Evolutionary conservation across 2,888 invertebrate genomes (phyloP), one percentile per base, ranked within the genome.

Genomic region (Deilephila elpenor): DNA sequence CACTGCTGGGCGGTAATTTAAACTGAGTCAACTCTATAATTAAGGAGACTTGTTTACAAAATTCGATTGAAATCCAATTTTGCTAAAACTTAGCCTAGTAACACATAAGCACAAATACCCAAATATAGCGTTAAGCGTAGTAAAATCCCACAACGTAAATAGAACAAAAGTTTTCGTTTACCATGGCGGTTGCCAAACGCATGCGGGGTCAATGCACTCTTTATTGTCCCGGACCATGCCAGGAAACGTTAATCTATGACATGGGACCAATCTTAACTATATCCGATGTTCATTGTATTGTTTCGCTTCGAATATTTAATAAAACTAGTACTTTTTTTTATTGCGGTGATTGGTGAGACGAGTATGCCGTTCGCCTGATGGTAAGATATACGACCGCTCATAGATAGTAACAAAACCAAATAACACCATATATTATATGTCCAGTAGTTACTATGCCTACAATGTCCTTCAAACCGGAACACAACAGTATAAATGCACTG

Each of bases 101-200:
- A 64, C 64, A 44, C 20, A 64, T 20, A n/a, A 37, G 51, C 25
- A 67, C 67, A 51, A 11, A 51, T 51, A 67, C 67, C 67, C 25
- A 67, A 67, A 67, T 67, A 67, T 4, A 29, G 4, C n/a, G 17
- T 53, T 6, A 6, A 29, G 4, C n/a, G 17, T 53, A n/a, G 56
- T 6, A 11, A 64, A 44, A 44, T 11, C 37, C 8, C 20, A 51
- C 67, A 14, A 51, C 67, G 51, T 5, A n/a, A 67, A 51, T 25
- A 51, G 51, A 62, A 51, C 51, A 44, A 67, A 17, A 51, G 25
- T 56, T 67, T 64, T 25, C 60, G 60, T 60, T 60, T 29, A 25
- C 51, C 25, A 67, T 67, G 67, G 67, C 25, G 67, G 25, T 67
- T 67, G 67, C 51, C 67, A 67, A 67, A 67, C 67, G 51, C 44